Evolutionary conservation across 2,888 invertebrate species (phyloP), one percentile per base, ranked within the genome.

Genomic region (Tipula helvola): DNA sequence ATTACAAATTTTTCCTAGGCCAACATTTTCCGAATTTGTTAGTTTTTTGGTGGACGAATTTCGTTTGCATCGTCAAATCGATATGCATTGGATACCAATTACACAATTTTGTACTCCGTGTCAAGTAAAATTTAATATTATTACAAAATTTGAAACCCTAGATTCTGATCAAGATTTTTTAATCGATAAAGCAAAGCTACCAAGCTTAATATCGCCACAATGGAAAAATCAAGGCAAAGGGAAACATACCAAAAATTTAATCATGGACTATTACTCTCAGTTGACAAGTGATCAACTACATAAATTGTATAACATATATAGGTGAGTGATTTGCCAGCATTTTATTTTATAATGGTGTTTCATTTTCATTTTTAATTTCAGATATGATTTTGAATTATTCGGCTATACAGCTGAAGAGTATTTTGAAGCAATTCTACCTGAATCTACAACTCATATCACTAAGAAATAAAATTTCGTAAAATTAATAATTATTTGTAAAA

Each of bases 1-100:
- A 28, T 28, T 28, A 28, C 28, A 28, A 1, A 28, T 18, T 28
- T 71, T 71, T 52, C 16, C 2, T 36, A 71, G 71, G 91, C 96
- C 96, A 2, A 94, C 95, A 42, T 97, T 97, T 90, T 94, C 95
- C 83, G 97, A 97, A 91, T 97, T 97, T 88, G 95, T 96, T 0
- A 92, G 94, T 86, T 96, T 96, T 92, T 93, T 97, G 18, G 90
- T 96, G 88, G 96, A 96, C 89, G 95, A 95, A 88, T 93, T 94
- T 87, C 92, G 92, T 88, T 89, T 89, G 36, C 90, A 90, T 88
- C 93, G 92, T 87, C 92, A 92, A 5, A 92, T 96, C 88, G 96
- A 97, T 90, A 97, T 97, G 96, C 97, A 97, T 90, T 96, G 96
- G 95, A 95, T 96, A n/a, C 96, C 97, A 0, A 95, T 96, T 88